Conservation (phyloP, 2,888 invertebrate species). For the Gortyna flavago region DNA sequence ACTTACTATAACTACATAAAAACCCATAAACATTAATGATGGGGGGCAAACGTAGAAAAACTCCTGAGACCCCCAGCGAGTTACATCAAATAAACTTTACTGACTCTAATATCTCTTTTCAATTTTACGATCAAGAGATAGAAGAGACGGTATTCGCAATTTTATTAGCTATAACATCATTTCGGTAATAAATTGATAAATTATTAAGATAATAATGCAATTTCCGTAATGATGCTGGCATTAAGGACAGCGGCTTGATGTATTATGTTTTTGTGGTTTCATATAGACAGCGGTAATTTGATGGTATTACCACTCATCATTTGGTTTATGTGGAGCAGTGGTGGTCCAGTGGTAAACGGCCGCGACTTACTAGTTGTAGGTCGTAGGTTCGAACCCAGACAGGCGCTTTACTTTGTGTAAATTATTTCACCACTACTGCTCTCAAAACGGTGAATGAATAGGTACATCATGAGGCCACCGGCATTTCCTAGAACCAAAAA, state of each 20-base stretch:
- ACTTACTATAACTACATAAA: conserved; percentile 10
- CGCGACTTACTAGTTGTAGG: too few species aligned
- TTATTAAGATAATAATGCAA: conserved; percentile 63
- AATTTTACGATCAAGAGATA: conserved; percentile 71
- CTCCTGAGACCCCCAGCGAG: conserved; percentile 11
- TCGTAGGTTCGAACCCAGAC: neutral
- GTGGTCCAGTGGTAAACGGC: too few species aligned
- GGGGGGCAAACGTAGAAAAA: conserved; percentile 35
- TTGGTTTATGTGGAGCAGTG: too few species aligned
- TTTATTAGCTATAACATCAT: conserved; percentile 68
- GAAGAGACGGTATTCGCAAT: conserved; percentile 56
- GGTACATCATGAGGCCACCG: too few species aligned
- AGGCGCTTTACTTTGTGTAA: too few species aligned
- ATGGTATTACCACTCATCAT: too few species aligned
- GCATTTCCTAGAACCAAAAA: too few species aligned
- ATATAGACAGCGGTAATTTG: neutral
- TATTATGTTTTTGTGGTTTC: conserved; percentile 7
- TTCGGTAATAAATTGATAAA: conserved; percentile 59
- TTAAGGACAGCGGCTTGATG: conserved; percentile 2
- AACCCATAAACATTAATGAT: conserved; percentile 39
- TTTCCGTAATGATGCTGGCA: conserved; percentile 42
- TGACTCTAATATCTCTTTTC: conserved; percentile 69
- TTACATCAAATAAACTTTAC: conserved; percentile 69
- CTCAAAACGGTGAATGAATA: too few species aligned
- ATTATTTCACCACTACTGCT: too few species aligned